A percentile compares a stretch with the other conserved stretches of the same genome.
phyloP scores from a whole-genome alignment of 1,140 invertebrate species.

The Vanessa tameamea region DNA sequence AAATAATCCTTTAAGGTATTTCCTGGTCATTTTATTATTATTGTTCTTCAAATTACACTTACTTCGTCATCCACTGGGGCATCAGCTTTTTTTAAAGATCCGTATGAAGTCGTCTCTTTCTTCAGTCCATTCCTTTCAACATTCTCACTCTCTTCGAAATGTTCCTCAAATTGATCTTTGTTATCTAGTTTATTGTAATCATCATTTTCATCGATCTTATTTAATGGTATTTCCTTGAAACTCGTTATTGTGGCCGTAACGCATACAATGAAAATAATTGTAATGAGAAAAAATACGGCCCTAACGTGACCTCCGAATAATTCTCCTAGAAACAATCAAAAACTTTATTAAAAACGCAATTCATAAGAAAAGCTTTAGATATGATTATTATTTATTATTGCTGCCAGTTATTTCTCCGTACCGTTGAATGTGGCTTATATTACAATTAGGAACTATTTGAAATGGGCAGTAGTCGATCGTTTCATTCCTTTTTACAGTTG shows the following conservation, averaged over 20 bases:
- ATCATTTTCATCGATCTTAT: conserved; percentile 68
- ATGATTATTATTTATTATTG: too few relatives aligned
- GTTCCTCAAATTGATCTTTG: conserved; percentile 56
- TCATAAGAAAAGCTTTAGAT: too few relatives aligned
- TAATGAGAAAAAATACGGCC: conserved; percentile 94
- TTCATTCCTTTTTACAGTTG: too few relatives aligned
- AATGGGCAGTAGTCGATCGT: too few relatives aligned
- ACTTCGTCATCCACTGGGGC: conserved; percentile 17
- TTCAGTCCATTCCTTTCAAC: conserved; percentile 56
- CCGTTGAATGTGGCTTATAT: too few relatives aligned
- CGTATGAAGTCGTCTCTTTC: conserved; percentile 61
- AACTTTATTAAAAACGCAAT: too few relatives aligned
- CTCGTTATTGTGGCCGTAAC: conserved; percentile 90
- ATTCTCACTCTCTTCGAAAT: conserved; percentile 35
- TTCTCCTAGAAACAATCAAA: conserved; percentile 79
- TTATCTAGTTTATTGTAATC: conserved; percentile 60
- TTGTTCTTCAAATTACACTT: not conserved
- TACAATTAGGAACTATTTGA: too few relatives aligned
- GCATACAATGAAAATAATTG: conserved; percentile 92
- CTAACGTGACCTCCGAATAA: conserved; percentile 93
- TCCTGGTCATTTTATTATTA: too few relatives aligned
- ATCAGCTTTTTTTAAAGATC: conserved; percentile 60
- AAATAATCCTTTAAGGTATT: too few relatives aligned
- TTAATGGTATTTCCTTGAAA: conserved; percentile 92
- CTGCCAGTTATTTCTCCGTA: too few relatives aligned